Conservation (phyloP, 2,888 invertebrate species). For the Drosophila percnosoma region DNA sequence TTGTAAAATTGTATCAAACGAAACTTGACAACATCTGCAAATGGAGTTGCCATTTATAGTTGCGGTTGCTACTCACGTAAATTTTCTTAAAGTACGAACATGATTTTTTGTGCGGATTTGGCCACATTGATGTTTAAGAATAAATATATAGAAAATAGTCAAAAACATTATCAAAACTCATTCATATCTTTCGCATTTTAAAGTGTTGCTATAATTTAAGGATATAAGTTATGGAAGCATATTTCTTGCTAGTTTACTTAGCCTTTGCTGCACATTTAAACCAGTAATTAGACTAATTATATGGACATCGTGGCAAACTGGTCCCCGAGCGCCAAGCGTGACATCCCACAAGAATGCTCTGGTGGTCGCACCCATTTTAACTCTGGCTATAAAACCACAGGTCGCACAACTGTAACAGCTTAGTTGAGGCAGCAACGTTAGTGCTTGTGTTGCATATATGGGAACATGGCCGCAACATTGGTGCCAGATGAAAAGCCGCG, state of each 20-base stretch:
- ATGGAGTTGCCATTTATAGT: slow-evolving; percentile 4
- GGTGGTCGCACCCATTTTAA: slow-evolving; percentile 46
- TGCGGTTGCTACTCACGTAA: slow-evolving; percentile 20
- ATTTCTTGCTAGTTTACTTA: not conserved
- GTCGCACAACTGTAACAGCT: slow-evolving; percentile 33
- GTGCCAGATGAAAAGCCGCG: slow-evolving; percentile 48
- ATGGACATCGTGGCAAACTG: slow-evolving; percentile 3
- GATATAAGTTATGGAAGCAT: not conserved
- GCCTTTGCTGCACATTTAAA: slow-evolving; percentile 3
- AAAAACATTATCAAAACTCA: not conserved
- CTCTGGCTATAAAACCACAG: slow-evolving; percentile 61
- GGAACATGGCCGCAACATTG: slow-evolving; percentile 35
- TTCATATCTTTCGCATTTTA: not conserved
- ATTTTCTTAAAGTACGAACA: slow-evolving; percentile 9
- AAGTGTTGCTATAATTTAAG: not conserved
- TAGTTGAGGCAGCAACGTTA: slow-evolving; percentile 40
- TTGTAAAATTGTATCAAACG: slow-evolving; percentile 46
- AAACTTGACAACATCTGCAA: slow-evolving; percentile 51
- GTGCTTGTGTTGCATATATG: slow-evolving; percentile 6
- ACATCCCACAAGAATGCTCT: slow-evolving; percentile 49
- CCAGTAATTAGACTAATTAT: slow-evolving; percentile 55
- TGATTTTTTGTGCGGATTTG: slow-evolving; percentile 20
- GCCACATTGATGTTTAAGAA: slow-evolving; percentile 21
- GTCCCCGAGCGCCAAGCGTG: slow-evolving; percentile 25
- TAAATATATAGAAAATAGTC: not conserved